These are phyloP conservation scores for Amblyteles armatorius DNA, from an alignment of 2,888 invertebrate genomes.

Conservation along the genomic window DNA sequence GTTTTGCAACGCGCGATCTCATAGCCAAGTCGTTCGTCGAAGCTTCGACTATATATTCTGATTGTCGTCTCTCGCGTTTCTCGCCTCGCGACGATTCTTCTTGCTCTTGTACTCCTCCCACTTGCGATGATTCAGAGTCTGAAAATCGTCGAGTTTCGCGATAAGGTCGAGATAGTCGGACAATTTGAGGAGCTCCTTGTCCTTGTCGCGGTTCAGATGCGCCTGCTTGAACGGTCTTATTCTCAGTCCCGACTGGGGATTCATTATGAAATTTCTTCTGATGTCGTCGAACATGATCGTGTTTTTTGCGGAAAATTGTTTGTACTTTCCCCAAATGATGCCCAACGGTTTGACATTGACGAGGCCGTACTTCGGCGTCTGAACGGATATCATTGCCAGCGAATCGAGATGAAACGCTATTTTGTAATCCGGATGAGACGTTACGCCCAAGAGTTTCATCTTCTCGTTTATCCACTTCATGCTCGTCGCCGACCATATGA, in stretches of 20 bases:
- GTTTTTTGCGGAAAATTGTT: slow-evolving; percentile 95
- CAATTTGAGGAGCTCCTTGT: slow-evolving; percentile 92
- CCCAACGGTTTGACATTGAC: slow-evolving; percentile 98
- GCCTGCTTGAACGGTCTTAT: slow-evolving; percentile 97
- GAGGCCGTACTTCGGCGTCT: slow-evolving; percentile 95
- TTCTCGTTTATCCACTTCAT: slow-evolving; percentile 99
- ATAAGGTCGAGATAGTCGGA: slow-evolving; percentile 94
- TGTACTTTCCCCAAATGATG: slow-evolving; percentile 98
- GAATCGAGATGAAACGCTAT: slow-evolving; percentile 96
- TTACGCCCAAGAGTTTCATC: slow-evolving; percentile 96
- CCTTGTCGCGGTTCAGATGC: slow-evolving; percentile 93
- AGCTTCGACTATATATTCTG: slow-evolving; percentile 64
- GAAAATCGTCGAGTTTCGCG: slow-evolving; percentile 93
- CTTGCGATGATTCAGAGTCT: slow-evolving; percentile 93
- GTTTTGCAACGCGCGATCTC: slow-evolving; percentile 11
- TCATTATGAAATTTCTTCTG: slow-evolving; percentile 98
- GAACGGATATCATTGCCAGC: slow-evolving; percentile 97
- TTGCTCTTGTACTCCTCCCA: slow-evolving; percentile 93
- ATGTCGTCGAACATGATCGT: slow-evolving; percentile 99
- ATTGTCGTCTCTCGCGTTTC: slow-evolving; percentile 72
- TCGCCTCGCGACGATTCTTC: slow-evolving; percentile 75
- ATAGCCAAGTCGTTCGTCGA: slow-evolving; percentile 32
- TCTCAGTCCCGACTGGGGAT: slow-evolving; percentile 96
- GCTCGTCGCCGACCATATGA: slow-evolving; percentile 99
- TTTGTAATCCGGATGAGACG: slow-evolving; percentile 93